A percentile compares a stretch with the other conserved stretches of the same genome.
Conservation (phyloP, 2,888 invertebrate genomes). For the Meiosimyza platycephala region DNA sequence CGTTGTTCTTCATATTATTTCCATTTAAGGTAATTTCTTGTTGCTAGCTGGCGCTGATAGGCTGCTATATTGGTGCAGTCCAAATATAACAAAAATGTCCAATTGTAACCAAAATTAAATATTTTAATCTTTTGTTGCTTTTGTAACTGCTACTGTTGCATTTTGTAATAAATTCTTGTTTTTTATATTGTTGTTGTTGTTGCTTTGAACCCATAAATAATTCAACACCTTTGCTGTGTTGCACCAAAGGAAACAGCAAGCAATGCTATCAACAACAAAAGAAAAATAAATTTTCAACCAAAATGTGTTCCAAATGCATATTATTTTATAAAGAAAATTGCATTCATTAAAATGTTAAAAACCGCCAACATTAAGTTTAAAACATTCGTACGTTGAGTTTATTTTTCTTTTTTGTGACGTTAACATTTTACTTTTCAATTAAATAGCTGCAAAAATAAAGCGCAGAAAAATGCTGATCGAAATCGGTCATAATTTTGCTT, state of each 20-base stretch:
- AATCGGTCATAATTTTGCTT: too few relatives aligned
- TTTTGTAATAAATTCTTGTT: constrained; percentile 1
- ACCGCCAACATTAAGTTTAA: background rate
- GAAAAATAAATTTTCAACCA: background rate
- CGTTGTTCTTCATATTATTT: too few relatives aligned
- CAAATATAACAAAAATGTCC: background rate
- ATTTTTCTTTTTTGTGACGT: too few relatives aligned
- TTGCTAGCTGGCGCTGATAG: too few relatives aligned
- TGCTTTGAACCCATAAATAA: constrained; percentile 19
- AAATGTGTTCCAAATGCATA: constrained; percentile 25
- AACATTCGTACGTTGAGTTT: too few relatives aligned
- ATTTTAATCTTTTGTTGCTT: constrained; percentile 14
- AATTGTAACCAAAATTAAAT: constrained; percentile 21
- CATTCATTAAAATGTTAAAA: background rate
- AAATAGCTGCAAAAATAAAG: too few relatives aligned
- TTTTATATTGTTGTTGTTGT: background rate
- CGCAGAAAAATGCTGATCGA: too few relatives aligned
- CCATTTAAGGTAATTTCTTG: too few relatives aligned
- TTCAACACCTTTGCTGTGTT: constrained; percentile 15
- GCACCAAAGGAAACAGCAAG: constrained; percentile 15
- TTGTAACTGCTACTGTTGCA: background rate
- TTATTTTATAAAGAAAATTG: background rate
- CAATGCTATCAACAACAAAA: background rate
- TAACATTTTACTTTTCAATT: too few relatives aligned
- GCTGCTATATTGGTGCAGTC: too few relatives aligned